Conservation (phyloP, 2,113 vertebrate genomes). For the Chitala chitala region DNA sequence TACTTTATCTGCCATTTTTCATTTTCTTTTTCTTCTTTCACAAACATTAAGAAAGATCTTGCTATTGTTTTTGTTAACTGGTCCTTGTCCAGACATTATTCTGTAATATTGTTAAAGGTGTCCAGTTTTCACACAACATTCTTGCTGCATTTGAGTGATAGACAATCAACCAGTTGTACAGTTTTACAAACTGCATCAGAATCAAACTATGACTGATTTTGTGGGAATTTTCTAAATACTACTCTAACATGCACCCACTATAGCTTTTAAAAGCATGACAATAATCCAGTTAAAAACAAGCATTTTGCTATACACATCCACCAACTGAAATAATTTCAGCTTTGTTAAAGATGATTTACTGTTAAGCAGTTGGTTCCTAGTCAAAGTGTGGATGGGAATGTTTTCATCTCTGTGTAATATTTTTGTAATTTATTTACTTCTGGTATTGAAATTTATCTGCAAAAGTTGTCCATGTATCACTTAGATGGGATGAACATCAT, state of each 20-base stretch:
- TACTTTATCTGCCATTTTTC: not conserved
- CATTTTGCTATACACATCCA: not conserved
- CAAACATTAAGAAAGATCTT: not conserved
- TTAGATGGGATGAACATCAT: not conserved
- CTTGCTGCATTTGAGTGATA: conserved; percentile 18
- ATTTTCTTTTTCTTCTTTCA: not conserved
- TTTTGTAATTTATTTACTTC: conserved; percentile 7
- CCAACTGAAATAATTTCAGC: conserved; percentile 11
- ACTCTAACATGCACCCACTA: not conserved
- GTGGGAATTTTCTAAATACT: not conserved
- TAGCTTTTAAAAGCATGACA: not conserved
- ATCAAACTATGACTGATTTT: not conserved
- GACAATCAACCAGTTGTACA: conserved; percentile 24
- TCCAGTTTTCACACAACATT: not conserved
- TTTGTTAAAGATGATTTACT: conserved; percentile 11
- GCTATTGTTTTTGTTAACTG: not conserved
- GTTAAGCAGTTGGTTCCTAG: not conserved
- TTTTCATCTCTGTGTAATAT: not conserved
- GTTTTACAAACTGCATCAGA: conserved; percentile 7
- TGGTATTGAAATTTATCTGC: conserved; percentile 8
- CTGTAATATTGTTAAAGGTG: not conserved
- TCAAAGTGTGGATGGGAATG: conserved; percentile 15
- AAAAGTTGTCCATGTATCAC: not conserved
- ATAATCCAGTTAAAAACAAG: not conserved
- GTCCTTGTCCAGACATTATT: not conserved